Conservation (phyloP, 2,797 vertebrate species). For the Sternarchorhynchus goeldii region DNA sequence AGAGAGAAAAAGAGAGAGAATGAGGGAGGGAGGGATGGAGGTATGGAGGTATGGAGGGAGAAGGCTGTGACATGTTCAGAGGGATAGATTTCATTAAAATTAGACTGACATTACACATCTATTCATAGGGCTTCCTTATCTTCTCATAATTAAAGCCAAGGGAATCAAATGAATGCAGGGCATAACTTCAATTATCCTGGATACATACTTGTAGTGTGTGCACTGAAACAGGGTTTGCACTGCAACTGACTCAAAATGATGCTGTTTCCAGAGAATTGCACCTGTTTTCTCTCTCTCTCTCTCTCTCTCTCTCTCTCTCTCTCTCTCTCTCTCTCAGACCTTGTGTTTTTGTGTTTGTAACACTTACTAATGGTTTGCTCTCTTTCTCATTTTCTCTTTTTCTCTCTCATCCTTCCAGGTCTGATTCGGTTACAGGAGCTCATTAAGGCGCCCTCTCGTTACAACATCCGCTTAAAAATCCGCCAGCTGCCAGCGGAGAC, state of each 20-base stretch:
- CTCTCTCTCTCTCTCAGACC: constrained; percentile 26
- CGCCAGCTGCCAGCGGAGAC: constrained; percentile 91
- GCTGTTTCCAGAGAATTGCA: constrained; percentile 17
- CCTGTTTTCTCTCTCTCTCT: constrained; percentile 23
- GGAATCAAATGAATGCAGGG: constrained; percentile 52
- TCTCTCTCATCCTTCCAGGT: constrained; percentile 71
- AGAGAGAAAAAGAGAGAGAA: constrained; percentile 5
- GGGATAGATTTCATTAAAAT: constrained; percentile 58
- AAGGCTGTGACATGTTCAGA: constrained; percentile 32
- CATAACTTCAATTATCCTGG: constrained; percentile 59
- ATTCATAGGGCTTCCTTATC: constrained; percentile 56
- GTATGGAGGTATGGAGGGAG: not conserved
- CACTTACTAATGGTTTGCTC: constrained; percentile 19
- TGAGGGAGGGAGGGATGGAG: not conserved
- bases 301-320: constrained; percentile 29
- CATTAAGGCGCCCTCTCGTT: constrained; percentile 97
- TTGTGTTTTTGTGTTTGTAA: constrained; percentile 21
- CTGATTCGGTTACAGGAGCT: constrained; percentile 97
- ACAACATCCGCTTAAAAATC: constrained; percentile 96
- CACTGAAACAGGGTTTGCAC: constrained; percentile 32
- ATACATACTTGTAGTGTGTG: constrained; percentile 53
- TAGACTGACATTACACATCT: constrained; percentile 57
- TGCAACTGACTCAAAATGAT: constrained; percentile 28
- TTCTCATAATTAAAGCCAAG: constrained; percentile 60
- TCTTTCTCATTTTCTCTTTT: constrained; percentile 40